Evolutionary conservation across 1,140 invertebrate species (phyloP), one percentile per base, ranked within the genome.

Genomic region (Drosophila sproati): DNA sequence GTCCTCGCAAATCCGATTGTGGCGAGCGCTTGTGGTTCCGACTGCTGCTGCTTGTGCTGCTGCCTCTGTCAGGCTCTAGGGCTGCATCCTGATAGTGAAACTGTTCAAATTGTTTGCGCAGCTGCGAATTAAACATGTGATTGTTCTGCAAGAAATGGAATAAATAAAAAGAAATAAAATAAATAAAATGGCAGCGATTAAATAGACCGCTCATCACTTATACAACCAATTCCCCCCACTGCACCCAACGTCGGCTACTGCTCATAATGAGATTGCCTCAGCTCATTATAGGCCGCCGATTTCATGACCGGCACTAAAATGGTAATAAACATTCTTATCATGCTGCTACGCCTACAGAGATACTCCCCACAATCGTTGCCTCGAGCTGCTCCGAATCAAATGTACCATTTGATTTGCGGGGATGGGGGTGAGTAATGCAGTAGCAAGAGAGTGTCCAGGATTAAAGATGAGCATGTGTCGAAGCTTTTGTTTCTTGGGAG

Each of bases 61-160:
- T 52, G 62, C 51, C 12, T n/a, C 45, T 20, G 20, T 20, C 31
- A 29, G 12, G 12, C 51, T 7, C 54, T 20, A 51, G 50, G 48
- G 66, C 56, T 50, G 55, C 62, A 32, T 79, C 66, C 71, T 78
- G 76, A 31, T 80, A 57, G 39, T 81, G 70, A 57, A 90, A 83
- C 48, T 91, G 78, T 29, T 59, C 72, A 37, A 78, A 91, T 57
- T 92, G 87, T 78, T 86, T 86, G 52, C 87, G 83, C 57, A 92
- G 88, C 78, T 92, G 81, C 29, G 83, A 86, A 73, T 92, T 92
- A 91, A 97, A 97, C 93, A 95, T 95, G 60, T 94, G 94, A 74
- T 95, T 95, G 47, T 95, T 96, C 96, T 97, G 66, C 34, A 50
- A 32, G 34, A 35, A 59, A 62, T 50, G 34, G 32, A 20, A 50